Evolutionary conservation across 2,888 invertebrate species (phyloP).

Genomic region (Athalia circularis): DNA sequence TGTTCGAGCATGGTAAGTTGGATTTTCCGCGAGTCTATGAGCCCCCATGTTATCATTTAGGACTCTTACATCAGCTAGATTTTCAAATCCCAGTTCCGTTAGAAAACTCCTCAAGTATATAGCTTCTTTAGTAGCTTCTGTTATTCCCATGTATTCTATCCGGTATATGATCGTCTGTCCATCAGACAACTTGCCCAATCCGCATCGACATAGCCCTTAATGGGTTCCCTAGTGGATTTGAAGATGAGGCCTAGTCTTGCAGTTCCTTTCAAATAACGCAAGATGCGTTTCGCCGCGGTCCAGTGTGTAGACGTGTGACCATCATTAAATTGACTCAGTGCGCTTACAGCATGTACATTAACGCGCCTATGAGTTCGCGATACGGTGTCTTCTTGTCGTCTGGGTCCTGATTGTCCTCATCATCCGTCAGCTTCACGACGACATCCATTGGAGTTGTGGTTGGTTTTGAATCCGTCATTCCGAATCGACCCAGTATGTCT

Average conservation of each 20-base stretch:
- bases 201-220: conserved; percentile 47
- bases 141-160: neutral
- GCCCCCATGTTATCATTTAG: conserved; percentile 47
- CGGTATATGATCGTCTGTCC: too few species aligned
- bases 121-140: neutral
- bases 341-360: conserved; percentile 45
- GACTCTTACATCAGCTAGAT: conserved; percentile 3
- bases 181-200: too few species aligned
- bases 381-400: conserved; percentile 38
- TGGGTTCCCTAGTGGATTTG: neutral
- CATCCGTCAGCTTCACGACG: neutral
- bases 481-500: neutral
- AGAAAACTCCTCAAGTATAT: neutral
- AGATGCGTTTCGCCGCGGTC: conserved; percentile 47
- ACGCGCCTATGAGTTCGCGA: conserved; percentile 49
- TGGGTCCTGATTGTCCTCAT: neutral
- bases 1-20: conserved; percentile 45
- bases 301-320: conserved; percentile 43
- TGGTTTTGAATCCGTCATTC: neutral
- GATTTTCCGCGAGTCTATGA: conserved; percentile 40
- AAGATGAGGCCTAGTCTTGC: conserved; percentile 11
- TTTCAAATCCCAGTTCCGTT: neutral
- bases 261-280: conserved; percentile 48
- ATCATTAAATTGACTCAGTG: conserved; percentile 41
- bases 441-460: neutral